phyloP scores from a whole-genome alignment of 2,113 vertebrate genomes.

The Pelmatolapia mariae region DNA sequence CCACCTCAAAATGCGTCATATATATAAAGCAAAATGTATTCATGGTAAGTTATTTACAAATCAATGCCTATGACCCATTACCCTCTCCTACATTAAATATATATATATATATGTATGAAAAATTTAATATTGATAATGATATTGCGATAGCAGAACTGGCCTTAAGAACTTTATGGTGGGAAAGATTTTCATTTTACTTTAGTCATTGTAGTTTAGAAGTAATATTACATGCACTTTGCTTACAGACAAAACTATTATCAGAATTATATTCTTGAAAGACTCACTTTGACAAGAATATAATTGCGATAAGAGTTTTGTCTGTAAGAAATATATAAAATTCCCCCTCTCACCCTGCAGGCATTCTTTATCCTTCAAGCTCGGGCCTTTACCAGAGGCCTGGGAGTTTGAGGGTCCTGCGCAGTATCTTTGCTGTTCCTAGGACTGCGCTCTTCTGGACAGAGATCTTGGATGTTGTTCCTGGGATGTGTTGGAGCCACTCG shows the following conservation, averaged over 20 bases:
- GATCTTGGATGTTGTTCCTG: not conserved
- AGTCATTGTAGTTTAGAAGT: not conserved
- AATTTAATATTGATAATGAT: not conserved
- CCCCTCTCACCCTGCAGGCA: not conserved
- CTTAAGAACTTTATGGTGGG: too few relatives aligned
- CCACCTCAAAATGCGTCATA: not conserved
- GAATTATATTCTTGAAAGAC: not conserved
- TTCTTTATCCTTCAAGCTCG: not conserved
- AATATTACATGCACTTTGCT: not conserved
- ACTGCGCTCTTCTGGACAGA: not conserved
- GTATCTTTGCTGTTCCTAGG: not conserved
- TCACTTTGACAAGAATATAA: not conserved
- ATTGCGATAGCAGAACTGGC: not conserved
- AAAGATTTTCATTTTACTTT: not conserved
- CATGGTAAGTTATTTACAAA: not conserved
- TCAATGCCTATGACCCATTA: not conserved
- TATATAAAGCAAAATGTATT: not conserved
- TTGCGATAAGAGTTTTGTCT: not conserved
- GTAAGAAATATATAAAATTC: not conserved
- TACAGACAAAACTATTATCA: not conserved
- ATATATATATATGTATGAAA: rapidly evolving
- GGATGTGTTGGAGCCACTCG: not conserved
- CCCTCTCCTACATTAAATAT: not conserved
- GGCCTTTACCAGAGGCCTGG: not conserved
- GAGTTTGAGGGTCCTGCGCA: not conserved